These are phyloP conservation scores for Idaea biselata DNA, from an alignment of 2,888 invertebrate genomes.

Conservation along the genomic window DNA sequence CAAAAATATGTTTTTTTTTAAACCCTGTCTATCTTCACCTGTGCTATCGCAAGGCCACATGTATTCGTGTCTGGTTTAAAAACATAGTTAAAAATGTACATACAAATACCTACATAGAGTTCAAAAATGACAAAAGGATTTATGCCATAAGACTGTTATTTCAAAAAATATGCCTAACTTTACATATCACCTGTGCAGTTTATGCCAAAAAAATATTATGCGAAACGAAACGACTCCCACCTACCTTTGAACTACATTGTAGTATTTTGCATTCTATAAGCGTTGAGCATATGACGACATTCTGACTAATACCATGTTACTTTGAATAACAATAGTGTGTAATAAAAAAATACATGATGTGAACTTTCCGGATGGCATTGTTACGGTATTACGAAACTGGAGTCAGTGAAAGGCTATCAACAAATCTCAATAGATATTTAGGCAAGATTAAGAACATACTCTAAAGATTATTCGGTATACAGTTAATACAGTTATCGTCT, in stretches of 20 bases:
- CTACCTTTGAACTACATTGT: neutral
- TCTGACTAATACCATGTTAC: slow-evolving; percentile 17
- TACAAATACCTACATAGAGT: no score
- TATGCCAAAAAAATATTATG: no score
- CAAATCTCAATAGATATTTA: slow-evolving; percentile 16
- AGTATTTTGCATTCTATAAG: slow-evolving; percentile 13
- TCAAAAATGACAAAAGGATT: no score
- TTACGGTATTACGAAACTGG: slow-evolving; percentile 17
- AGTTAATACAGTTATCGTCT: neutral
- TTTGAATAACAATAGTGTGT: slow-evolving; percentile 24
- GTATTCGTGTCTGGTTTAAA: no score
- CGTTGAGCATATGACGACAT: slow-evolving; percentile 18
- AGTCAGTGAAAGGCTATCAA: slow-evolving; percentile 22
- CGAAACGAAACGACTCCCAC: neutral
- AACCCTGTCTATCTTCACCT: no score
- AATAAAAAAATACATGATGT: slow-evolving; percentile 18
- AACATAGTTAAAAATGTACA: no score
- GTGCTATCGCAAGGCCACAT: no score
- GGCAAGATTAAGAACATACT: slow-evolving; percentile 9
- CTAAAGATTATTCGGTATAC: neutral
- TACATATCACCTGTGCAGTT: no score
- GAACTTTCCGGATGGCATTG: slow-evolving; percentile 15
- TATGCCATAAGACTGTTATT: no score
- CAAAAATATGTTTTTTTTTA: no score
- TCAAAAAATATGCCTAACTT: no score